A percentile compares a stretch with the other conserved stretches of the same genome.
Conservation (phyloP, 2,888 invertebrate species). For the Dasysyrphus albostriatus region DNA sequence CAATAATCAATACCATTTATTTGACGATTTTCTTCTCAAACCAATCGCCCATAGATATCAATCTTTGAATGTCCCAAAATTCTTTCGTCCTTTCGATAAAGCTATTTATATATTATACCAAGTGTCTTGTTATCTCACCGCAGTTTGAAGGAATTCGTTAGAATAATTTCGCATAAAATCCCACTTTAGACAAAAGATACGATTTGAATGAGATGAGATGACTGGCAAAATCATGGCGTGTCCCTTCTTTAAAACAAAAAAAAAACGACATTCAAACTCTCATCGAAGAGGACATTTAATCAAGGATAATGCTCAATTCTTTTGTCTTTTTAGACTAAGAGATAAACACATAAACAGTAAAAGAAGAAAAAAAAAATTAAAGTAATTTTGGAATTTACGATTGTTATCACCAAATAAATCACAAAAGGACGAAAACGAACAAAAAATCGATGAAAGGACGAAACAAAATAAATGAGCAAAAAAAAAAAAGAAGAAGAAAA, state of each 20-base stretch:
- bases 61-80: constrained; percentile 32
- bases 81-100: constrained; percentile 1
- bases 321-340: constrained; percentile 57
- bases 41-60: constrained; percentile 42
- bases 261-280: neutral
- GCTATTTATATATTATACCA: constrained; percentile 2
- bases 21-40: neutral
- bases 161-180: constrained; percentile 48
- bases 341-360: constrained; percentile 40
- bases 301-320: constrained; percentile 69
- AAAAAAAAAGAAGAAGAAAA: neutral
- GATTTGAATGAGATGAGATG: constrained; percentile 31
- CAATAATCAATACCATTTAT: constrained; percentile 25
- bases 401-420: constrained; percentile 67
- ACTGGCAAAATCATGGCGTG: constrained; percentile 44
- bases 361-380: constrained; percentile 45
- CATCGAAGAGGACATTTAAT: constrained; percentile 56
- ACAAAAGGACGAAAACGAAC: constrained; percentile 36
- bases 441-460: neutral
- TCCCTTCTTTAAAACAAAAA: constrained; percentile 13
- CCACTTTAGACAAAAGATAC: constrained; percentile 45
- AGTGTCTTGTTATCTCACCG: constrained; percentile 14
- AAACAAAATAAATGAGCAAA: neutral
- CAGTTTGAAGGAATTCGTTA: constrained; percentile 15
- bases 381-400: constrained; percentile 71